Evolutionary conservation across 2,888 invertebrate genomes (phyloP), one percentile per base, ranked within the genome.

Genomic region (Tuta absoluta): DNA sequence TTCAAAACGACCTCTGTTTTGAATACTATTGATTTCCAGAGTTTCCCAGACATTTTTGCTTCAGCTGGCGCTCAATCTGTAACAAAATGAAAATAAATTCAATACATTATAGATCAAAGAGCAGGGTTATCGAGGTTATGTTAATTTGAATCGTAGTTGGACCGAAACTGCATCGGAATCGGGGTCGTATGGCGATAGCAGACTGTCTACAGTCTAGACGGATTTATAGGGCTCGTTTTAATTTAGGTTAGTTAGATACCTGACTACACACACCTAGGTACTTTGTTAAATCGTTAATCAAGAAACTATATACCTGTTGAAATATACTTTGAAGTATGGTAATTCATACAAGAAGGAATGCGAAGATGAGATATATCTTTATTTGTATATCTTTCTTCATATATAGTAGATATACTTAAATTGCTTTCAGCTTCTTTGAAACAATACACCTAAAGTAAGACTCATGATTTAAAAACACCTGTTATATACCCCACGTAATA

Each of bases 1-100:
- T 81, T 83, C 70, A 81, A 71, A 61, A 72, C 70, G 62, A 77
- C 77, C 72, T 77, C 75, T 70, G 73, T 78, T 75, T 78, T 71
- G 66, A 75, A 71, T 68, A 68, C 71, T 64, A 70, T 67, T 68
- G 69, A 67, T 69, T 69, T 74, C 73, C 73, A 73, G 69, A 69
- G 72, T 66, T 75, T 67, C 67, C 72, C 69, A 71, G 73, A 69
- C 84, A 85, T 85, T 69, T 77, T 82, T 67, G 71, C 66, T 68
- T 68, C 70, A 65, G 60, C 63, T 65, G 63, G 57, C 41, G 53
- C 62, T 53, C 67, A 68, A 75, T 71, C 86, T 86, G 86, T 66
- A 86, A 86, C 81, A 84, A 86, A n/a, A 69, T 72, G 24, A 70
- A 38, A 57, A 56, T 28, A 33, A 28, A 17, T 8, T 57, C 33